Evolutionary conservation across 2,113 vertebrate species (phyloP).

Genomic region (Pleuronectes platessa): DNA sequence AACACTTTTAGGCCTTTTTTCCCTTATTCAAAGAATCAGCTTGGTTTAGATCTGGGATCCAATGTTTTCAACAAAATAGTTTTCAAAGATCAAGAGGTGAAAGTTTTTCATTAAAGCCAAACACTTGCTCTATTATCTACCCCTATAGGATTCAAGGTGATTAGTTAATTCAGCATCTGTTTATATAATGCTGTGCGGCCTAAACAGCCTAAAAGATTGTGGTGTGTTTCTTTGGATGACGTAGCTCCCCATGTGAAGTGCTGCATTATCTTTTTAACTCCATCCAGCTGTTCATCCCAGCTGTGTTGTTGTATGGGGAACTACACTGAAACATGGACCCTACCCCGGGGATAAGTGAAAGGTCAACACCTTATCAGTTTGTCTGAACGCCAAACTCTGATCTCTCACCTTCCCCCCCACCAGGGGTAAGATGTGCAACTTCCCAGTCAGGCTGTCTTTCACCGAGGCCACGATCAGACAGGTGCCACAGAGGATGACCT

Average conservation of each 20-base stretch:
- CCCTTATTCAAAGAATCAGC: neutral
- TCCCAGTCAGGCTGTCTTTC: conserved; percentile 94
- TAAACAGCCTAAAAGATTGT: too few species aligned
- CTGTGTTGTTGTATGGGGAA: conserved; percentile 62
- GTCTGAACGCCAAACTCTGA: conserved; percentile 6
- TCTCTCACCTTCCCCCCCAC: conserved; percentile 94
- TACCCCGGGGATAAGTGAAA: conserved; percentile 9
- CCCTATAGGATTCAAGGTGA: too few species aligned
- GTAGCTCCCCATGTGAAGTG: neutral
- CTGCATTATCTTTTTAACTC: conserved; percentile 1
- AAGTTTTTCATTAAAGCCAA: too few species aligned
- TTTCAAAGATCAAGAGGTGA: neutral
- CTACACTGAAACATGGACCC: conserved; percentile 1
- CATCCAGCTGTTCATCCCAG: conserved; percentile 37
- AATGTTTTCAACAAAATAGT: neutral
- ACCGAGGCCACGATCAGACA: conserved; percentile 95
- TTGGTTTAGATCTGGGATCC: neutral
- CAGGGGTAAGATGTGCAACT: conserved; percentile 96
- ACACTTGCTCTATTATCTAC: too few species aligned
- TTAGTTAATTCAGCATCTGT: neutral
- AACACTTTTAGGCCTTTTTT: neutral
- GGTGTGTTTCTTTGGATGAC: neutral
- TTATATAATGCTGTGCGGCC: too few species aligned
- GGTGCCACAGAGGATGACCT: conserved; percentile 95
- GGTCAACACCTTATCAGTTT: conserved; percentile 8